A percentile compares a stretch with the other conserved stretches of the same genome.
phyloP scores from a whole-genome alignment of 2,797 vertebrate species.

The Sebastes diaconus region DNA sequence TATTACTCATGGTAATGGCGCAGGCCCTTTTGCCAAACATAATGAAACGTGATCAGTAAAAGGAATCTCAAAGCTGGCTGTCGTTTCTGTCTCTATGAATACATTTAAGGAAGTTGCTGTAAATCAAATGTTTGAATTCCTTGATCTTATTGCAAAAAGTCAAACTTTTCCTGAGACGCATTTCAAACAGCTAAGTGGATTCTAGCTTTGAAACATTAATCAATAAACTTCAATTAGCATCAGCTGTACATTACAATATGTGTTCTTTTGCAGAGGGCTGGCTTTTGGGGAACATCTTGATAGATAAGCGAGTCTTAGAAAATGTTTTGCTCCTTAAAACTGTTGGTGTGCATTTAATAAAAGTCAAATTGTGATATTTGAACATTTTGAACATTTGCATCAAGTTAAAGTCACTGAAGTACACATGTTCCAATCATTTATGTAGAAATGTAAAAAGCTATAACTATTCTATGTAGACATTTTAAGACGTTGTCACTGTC shows the following conservation, averaged over 20 bases:
- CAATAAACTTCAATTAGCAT: conserved; percentile 57
- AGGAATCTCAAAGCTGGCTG: conserved; percentile 69
- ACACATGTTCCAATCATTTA: not conserved
- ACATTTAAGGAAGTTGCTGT: conserved; percentile 47
- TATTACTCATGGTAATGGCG: conserved; percentile 76
- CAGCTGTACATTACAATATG: conserved; percentile 25
- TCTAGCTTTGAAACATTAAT: conserved; percentile 62
- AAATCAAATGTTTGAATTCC: conserved; percentile 60
- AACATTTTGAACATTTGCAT: not conserved
- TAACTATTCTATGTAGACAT: not conserved
- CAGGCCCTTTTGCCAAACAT: conserved; percentile 76
- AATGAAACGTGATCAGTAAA: conserved; percentile 78
- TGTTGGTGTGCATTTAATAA: not conserved
- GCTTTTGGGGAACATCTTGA: conserved; percentile 8
- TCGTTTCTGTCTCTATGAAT: conserved; percentile 59
- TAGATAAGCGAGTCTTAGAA: conserved; percentile 9
- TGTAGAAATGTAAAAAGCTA: not conserved
- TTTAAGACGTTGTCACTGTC: not conserved
- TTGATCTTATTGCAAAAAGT: conserved; percentile 54
- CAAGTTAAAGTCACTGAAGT: not conserved
- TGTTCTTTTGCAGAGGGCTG: conserved; percentile 7
- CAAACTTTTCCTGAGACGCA: conserved; percentile 43
- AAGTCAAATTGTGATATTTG: not conserved
- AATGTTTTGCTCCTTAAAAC: not conserved
- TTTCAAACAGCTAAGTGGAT: conserved; percentile 53